phyloP scores from a whole-genome alignment of 2,888 invertebrate genomes.

The Yponomeuta malinellus region DNA sequence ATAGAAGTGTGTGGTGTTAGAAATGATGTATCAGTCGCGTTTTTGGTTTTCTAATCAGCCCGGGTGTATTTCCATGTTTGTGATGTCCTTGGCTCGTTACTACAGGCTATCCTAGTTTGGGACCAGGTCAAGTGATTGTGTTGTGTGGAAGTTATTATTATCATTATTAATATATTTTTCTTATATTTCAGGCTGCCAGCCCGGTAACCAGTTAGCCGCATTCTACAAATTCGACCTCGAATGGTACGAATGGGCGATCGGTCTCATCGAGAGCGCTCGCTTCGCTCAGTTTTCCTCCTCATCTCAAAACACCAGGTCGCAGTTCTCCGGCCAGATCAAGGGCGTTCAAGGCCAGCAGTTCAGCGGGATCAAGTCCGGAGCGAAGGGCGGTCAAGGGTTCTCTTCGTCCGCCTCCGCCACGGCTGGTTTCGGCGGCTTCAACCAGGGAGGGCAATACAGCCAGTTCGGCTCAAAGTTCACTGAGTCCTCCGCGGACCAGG shows the following conservation, averaged over 20 bases:
- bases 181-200: constrained; percentile 61
- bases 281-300: constrained; percentile 48
- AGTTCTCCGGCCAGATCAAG: constrained; percentile 30
- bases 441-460: constrained; percentile 25
- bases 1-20: too few relatives aligned
- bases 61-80: too few relatives aligned
- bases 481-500: constrained; percentile 22
- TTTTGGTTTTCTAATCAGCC: too few relatives aligned
- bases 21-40: too few relatives aligned
- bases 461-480: constrained; percentile 30
- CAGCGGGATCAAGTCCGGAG: constrained; percentile 24
- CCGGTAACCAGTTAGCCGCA: constrained; percentile 71
- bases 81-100: too few relatives aligned
- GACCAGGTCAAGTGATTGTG: too few relatives aligned
- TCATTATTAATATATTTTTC: neutral
- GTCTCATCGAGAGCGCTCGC: constrained; percentile 53
- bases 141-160: too few relatives aligned
- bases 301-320: constrained; percentile 33
- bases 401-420: constrained; percentile 21
- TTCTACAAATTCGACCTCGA: constrained; percentile 78
- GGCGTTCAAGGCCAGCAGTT: neutral
- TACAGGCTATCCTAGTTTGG: too few relatives aligned
- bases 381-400: constrained; percentile 24
- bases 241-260: constrained; percentile 74
- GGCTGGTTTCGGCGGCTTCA: constrained; percentile 28